Conservation (phyloP, 2,113 vertebrate species). For the Mionectes macconnelli region DNA sequence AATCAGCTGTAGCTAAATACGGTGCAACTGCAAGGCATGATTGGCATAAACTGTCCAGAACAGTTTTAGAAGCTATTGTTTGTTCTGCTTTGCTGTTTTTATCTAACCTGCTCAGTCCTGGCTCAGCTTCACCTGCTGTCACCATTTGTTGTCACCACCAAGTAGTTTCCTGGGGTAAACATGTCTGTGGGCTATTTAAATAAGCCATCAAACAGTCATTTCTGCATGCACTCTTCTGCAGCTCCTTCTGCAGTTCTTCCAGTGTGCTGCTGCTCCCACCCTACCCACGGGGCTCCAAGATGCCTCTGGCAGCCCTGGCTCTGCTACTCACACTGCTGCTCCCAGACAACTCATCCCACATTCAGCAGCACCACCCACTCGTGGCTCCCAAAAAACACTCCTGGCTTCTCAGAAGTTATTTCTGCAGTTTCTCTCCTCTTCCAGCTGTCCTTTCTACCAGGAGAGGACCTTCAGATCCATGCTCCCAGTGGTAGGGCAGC, state of each 20-base stretch:
- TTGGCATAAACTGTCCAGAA: not conserved
- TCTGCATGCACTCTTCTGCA: not conserved
- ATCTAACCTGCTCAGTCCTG: not conserved
- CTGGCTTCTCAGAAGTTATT: not conserved
- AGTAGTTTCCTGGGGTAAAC: not conserved
- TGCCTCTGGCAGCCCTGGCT: not conserved
- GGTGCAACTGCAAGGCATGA: not conserved
- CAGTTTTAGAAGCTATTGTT: not conserved
- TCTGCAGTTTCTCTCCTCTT: not conserved
- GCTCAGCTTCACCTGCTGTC: not conserved
- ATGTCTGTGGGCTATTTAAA: not conserved
- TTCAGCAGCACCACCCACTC: not conserved
- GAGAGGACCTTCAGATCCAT: not conserved
- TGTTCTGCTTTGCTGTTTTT: not conserved
- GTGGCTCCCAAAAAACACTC: not conserved
- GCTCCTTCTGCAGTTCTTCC: not conserved
- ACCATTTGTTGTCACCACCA: not conserved
- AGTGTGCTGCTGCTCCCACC: not conserved
- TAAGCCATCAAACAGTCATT: not conserved
- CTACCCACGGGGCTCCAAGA: rapidly evolving
- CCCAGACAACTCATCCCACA: not conserved
- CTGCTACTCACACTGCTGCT: not conserved
- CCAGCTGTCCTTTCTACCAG: not conserved
- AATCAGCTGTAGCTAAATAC: not conserved
- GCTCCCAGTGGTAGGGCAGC: not conserved